Base-by-base conservation (phyloP, 2,888 invertebrate genomes). In the Priocnemis perturbator region DNA sequence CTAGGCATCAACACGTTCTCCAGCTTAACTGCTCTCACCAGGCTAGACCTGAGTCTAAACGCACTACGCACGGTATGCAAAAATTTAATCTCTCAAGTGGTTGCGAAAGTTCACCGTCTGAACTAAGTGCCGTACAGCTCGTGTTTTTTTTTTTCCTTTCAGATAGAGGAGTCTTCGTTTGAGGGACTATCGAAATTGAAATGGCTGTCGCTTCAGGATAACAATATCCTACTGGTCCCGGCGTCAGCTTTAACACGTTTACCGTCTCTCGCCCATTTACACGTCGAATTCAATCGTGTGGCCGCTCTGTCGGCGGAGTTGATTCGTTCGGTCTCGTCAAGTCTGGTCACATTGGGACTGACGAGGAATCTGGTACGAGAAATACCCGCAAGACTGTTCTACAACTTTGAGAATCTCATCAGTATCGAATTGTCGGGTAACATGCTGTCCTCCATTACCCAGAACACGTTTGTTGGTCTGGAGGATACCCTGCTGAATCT, bases 91-190 rank as follows among this genome's bases (percentile, higher is more conserved):
- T n/a, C n/a, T n/a, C n/a, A n/a, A n/a, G n/a, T n/a, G n/a, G n/a
- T n/a, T n/a, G n/a, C n/a, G n/a, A n/a, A n/a, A n/a, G n/a, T n/a
- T 37, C 37, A 37, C 14, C 7, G 7, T 11, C 7, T 37, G 37
- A 3, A 11, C 7, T 9, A 9, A 37, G 14, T 37, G 37, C 17
- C 47, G 20, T n/a, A 30, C 15, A n/a, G 48, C 14, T 17, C 37
- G 37, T 45, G 57, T 67, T 67, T 20, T 59, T 53, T 26, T 69
- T 48, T 57, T 61, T 17, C 57, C 73, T 81, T 81, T 57, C 89
- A 96, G 96, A 94, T 97, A 70, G 96, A 97, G 90, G 96, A 96
- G 81, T 95, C 96, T 75, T 95, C 96, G 0, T 94, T 97, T 82
- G 95, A 96, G 85, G 97, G 97, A 0, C 89, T 97, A 73, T 92